Base-by-base conservation (phyloP, 35 echinoderm and acorn worm genomes). In the Lytechinus variegatus region DNA sequence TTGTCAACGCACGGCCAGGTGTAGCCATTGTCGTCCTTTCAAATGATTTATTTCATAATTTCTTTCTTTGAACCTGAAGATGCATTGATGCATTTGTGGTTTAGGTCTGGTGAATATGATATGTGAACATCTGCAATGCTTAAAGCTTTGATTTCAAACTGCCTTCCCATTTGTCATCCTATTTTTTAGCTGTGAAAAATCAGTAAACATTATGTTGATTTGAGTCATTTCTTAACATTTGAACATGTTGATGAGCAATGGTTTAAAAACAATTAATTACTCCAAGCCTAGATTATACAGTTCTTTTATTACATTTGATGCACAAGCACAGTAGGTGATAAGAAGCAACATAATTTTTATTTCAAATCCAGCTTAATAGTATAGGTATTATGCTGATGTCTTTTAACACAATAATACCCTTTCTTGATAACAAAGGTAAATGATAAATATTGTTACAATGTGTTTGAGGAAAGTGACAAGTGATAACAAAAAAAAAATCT, bases 11-110 rank as follows among this genome's bases (percentile, higher is more conserved):
- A 79, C 8, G 8, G 19, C 66, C 66, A 79, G 66, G 66, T 79
- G 66, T 79, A 24, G 66, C 66, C n/a, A 79, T 79, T 79, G 66
- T 79, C 6, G 66, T 79, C 66, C 66, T 24, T 79, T 79, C 66
- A n/a, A 79, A 79, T 79, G 66, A 79, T 79, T 79, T 79, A 79
- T 79, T 79, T 7, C 66, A 79, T 79, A 6, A 24, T 79, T 58
- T 58, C 56, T 58, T 58, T 24, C 66, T 79, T 79, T 79, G 66
- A 79, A 79, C 66, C 66, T 79, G 66, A 79, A n/a, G 66, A 79
- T 79, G 19, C 66, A 79, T 79, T 24, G 66, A 24, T 16, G 66
- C 16, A 24, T 79, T 79, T 79, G 66, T 79, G 66, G 66, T 79
- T 79, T 79, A 7, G 66, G 16, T 79, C 4, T 24, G 4, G 66